Base-by-base conservation (phyloP, 2,113 vertebrate genomes). In the Alouatta palliata region DNA sequence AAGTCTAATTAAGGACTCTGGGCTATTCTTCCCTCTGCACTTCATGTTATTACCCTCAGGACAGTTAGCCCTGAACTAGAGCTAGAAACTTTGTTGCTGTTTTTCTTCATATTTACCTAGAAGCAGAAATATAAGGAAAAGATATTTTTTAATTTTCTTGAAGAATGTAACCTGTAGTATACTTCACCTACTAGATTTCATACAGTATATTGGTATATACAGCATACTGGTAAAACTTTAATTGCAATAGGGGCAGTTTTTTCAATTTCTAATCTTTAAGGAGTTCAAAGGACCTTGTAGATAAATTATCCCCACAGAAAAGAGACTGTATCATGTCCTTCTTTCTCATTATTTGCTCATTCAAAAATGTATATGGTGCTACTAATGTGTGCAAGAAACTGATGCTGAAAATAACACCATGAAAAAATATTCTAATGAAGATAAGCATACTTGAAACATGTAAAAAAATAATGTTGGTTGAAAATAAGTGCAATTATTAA, bases 91-190 rank as follows among this genome's bases (percentile, higher is more conserved):
- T 54, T 86, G 37, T 35, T 76, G 49, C 64, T 93, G 3, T 70
- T 83, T 16, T 66, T 64, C 17, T 71, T 76, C 21, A 25, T 52
- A 58, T 25, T 85, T 90, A 61, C 37, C 37, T 92, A 49, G 54
- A 79, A 96, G 17, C 35, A 37, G 68, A 71, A 71, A 71, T 71
- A 71, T 21, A 70, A 37, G 37, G 19, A 90, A 47, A 87, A 61
- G 68, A 83, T 90, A 73, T 61, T 96, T 95, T 90, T 2, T 45
- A 81, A 91, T 4, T 95, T 70, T 19, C 16, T 85, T 90, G 19
- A 90, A 47, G 25, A 32, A 68, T 12, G 25, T 68, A 82, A 73
- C 4, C 25, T 45, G n/a, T 6, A 87, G 32, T 83, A 83, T 73
- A 81, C 12, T 37, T 90, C 7, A n/a, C 27, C 6, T 95, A 66